phyloP scores from a whole-genome alignment of 2,888 invertebrate species.

The Drosophila neotestacea region DNA sequence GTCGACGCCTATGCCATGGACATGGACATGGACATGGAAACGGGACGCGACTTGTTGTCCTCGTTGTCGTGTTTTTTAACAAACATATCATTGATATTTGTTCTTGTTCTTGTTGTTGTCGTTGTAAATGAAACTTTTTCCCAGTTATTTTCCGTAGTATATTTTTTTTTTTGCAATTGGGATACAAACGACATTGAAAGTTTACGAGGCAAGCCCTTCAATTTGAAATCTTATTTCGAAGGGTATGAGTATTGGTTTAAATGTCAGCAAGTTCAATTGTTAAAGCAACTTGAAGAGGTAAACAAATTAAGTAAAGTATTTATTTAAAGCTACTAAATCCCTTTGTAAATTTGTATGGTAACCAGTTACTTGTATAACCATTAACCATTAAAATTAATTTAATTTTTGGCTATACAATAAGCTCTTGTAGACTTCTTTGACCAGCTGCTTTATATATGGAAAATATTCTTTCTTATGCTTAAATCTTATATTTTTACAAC shows the following conservation, averaged over 20 bases:
- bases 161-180: neutral
- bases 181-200: slow-evolving; percentile 68
- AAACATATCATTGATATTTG: slow-evolving; percentile 79
- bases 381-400: neutral
- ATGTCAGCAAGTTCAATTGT: slow-evolving; percentile 60
- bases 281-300: slow-evolving; percentile 50
- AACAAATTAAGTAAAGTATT: slow-evolving; percentile 66
- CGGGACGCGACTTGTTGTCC: slow-evolving; percentile 37
- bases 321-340: neutral
- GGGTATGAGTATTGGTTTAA: slow-evolving; percentile 30
- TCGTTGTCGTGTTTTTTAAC: slow-evolving; percentile 72
- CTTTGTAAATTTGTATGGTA: neutral
- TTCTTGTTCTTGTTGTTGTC: slow-evolving; percentile 23
- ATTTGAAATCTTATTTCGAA: slow-evolving; percentile 35
- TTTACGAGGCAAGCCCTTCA: slow-evolving; percentile 57
- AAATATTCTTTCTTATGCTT: too few species aligned
- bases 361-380: neutral
- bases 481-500: too few species aligned
- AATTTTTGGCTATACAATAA: neutral
- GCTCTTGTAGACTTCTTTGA: too few species aligned
- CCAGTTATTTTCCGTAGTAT: slow-evolving; percentile 22
- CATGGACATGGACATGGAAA: slow-evolving; percentile 12
- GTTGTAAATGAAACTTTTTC: slow-evolving; percentile 73
- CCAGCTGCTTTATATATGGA: too few species aligned
- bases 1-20: slow-evolving; percentile 24